Base-by-base conservation (phyloP, 2,888 invertebrate species). In the Syrista parreyssii region DNA sequence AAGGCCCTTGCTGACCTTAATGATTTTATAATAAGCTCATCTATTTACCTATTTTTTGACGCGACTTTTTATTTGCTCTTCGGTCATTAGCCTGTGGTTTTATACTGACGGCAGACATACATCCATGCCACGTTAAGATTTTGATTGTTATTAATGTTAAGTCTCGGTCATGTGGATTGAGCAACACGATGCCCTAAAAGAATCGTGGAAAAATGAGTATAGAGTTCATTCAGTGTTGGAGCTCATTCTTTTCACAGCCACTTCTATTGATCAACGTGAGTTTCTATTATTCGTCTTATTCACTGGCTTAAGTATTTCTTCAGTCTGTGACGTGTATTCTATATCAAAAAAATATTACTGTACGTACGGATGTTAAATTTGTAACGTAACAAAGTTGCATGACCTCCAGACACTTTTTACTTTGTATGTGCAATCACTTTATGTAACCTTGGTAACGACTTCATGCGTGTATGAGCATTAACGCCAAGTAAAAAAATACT, bases 21-120 rank as follows among this genome's bases (percentile, higher is more conserved):
- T 86, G 88, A 86, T 86, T 85, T 86, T 87, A 86, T 88, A 88
- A 88, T 88, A 86, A 86, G 85, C 82, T 75, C 73, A 83, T 83
- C 77, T 78, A 75, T 75, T 78, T 78, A 78, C 78, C 72, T 78
- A 78, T 75, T 78, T 77, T 75, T 75, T 75, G 78, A 78, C 78
- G 75, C 78, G 75, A 75, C 69, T 74, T 78, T 75, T 75, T 78
- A 78, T 75, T 36, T 34, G 68, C 75, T 78, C 68, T 71, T 71
- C 78, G 73, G 73, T 75, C 78, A 78, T 78, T 78, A 78, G 75
- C 75, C 71, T 71, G 77, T 74, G 68, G 77, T 74, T 74, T 68
- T 33, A 77, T 68, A 73, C 68, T 74, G 68, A 77, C 74, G 74
- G 77, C 77, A 36, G 68, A 68, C 68, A 68, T 74, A 73, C 34